These are phyloP conservation scores for Scalopus aquaticus DNA, from an alignment of 2,113 vertebrate genomes.

Conservation along the genomic window DNA sequence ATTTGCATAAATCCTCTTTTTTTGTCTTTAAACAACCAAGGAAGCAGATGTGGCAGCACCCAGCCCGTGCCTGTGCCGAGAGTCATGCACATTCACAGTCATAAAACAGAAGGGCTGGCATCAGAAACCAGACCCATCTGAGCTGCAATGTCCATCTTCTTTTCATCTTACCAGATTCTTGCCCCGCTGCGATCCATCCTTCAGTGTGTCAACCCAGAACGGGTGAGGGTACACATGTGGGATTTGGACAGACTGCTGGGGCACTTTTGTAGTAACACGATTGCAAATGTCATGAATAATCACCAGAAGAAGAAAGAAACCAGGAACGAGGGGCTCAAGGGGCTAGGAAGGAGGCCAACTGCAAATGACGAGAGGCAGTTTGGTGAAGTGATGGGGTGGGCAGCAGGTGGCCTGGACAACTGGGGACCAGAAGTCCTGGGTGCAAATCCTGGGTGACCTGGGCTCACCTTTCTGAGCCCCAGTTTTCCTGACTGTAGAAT, in stretches of 20 bases:
- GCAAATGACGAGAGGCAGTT: background rate
- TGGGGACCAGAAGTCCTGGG: background rate
- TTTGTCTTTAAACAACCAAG: background rate
- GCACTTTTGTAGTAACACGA: background rate
- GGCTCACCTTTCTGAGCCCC: background rate
- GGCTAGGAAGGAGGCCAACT: background rate
- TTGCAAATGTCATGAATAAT: background rate
- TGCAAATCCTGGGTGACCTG: background rate
- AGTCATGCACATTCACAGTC: background rate
- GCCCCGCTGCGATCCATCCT: background rate
- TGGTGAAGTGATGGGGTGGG: background rate
- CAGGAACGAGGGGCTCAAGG: background rate
- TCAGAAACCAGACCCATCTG: background rate
- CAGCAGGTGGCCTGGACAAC: background rate
- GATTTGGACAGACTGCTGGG: background rate
- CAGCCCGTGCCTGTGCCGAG: too few relatives aligned
- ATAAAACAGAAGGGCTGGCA: background rate
- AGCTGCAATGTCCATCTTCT: background rate
- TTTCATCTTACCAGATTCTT: background rate
- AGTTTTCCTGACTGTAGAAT: slow-evolving; percentile 18
- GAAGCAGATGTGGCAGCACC: background rate
- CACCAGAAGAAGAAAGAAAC: background rate
- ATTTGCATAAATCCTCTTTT: background rate
- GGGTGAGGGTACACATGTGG: background rate
- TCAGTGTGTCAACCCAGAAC: background rate